These are phyloP conservation scores for Volucella bombylans DNA, from an alignment of 2,888 invertebrate genomes.

Conservation along the genomic window DNA sequence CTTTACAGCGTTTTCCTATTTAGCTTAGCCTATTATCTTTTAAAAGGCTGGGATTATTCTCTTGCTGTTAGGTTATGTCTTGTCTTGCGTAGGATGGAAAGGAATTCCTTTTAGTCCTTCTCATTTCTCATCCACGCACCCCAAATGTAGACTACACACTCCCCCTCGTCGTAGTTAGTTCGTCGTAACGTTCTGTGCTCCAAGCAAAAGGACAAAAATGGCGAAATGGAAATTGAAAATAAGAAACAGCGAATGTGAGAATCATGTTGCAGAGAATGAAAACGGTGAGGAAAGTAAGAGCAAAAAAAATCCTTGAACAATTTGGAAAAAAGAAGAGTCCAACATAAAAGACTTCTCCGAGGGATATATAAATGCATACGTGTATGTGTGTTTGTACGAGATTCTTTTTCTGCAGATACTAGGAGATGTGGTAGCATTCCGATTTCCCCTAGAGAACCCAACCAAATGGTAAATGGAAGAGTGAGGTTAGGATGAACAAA, in stretches of 20 bases:
- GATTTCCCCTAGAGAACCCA: slow-evolving; percentile 58
- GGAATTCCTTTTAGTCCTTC: slow-evolving; percentile 58
- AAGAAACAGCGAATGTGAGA: slow-evolving; percentile 66
- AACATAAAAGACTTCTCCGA: slow-evolving; percentile 68
- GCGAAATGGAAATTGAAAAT: slow-evolving; percentile 69
- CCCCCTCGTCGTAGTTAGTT: slow-evolving; percentile 10
- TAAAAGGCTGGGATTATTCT: slow-evolving; percentile 71
- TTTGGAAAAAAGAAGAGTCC: slow-evolving; percentile 56
- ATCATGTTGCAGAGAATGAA: slow-evolving; percentile 31
- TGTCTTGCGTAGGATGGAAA: slow-evolving; percentile 49
- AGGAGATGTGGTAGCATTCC: slow-evolving; percentile 57
- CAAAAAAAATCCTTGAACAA: slow-evolving; percentile 66
- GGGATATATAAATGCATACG: neutral
- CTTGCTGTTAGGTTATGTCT: slow-evolving; percentile 34
- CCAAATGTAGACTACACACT: slow-evolving; percentile 42
- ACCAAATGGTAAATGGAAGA: slow-evolving; percentile 54
- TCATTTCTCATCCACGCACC: slow-evolving; percentile 46
- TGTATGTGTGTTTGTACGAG: slow-evolving; percentile 1
- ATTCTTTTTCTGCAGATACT: slow-evolving; percentile 50
- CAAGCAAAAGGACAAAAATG: slow-evolving; percentile 71
- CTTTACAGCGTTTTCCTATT: slow-evolving; percentile 73
- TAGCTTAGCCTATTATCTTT: slow-evolving; percentile 73
- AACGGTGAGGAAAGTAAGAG: slow-evolving; percentile 78
- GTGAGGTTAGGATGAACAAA: slow-evolving; percentile 35
- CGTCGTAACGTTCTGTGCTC: slow-evolving; percentile 39